Evolutionary conservation across 2,888 invertebrate genomes (phyloP), one percentile per base, ranked within the genome.

Genomic region (Maniola hyperantus): DNA sequence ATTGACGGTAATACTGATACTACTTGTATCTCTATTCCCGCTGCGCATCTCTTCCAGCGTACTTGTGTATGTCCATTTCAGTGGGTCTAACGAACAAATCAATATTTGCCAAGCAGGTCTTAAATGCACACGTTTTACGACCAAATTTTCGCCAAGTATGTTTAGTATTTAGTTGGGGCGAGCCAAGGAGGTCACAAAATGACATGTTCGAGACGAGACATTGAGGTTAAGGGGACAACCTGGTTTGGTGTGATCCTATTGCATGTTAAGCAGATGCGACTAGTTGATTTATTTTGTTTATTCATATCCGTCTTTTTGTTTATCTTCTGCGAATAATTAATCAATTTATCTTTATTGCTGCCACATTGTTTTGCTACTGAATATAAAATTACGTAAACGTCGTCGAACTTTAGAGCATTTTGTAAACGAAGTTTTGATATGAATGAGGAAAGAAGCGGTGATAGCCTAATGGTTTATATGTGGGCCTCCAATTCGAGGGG

Each of bases 61-160:
- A 26, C 26, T 26, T 26, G 26, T 26, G 26, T 26, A 26, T 1
- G 4, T 26, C 26, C 26, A 26, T 26, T 26, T 4, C 26, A 26
- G 26, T 26, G 26, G 18, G 18, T 48, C 18, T 8, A 18, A 48
- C 15, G 15, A 46, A 4, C 48, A 46, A 46, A 46, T 46, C 15
- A 48, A 48, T 15, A 48, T 48, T 15, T 18, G 48, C 48, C 48
- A 48, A 48, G 48, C 10, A 48, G 48, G 48, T 48, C 48, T 48
- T 15, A 46, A 15, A 18, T 48, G 48, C 10, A 46, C n/a, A 15
- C n/a, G 6, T 46, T 15, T 15, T 15, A 46, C 2, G 6, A 46
- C 7, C 7, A 7, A 44, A n/a, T 46, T 46, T 46, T 0, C 46
- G 46, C 46, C 7, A 46, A 48, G 18, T 18, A 48, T 2, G 26